These are phyloP conservation scores for Sterrhoptilus dennistouni DNA, from an alignment of 2,113 vertebrate species.

Conservation along the genomic window DNA sequence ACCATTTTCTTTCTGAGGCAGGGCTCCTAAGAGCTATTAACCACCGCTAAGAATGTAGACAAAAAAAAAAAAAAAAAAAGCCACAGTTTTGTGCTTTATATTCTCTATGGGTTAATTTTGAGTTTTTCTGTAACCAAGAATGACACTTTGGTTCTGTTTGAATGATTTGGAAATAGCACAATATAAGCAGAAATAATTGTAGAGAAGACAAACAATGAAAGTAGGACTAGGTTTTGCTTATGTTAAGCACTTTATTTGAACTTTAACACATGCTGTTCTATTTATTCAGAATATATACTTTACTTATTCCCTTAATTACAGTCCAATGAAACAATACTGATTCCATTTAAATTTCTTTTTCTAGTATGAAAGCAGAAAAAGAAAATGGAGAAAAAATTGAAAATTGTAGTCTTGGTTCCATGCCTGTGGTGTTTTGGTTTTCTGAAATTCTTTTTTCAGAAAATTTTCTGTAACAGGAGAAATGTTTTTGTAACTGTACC, in stretches of 20 bases:
- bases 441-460: too few species aligned
- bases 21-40: background rate
- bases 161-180: background rate
- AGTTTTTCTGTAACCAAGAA: background rate
- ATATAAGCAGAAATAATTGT: background rate
- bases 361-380: background rate
- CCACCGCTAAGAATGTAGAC: background rate
- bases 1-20: background rate
- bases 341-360: background rate
- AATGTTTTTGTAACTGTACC: too few species aligned
- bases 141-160: background rate
- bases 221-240: background rate
- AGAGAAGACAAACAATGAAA: background rate
- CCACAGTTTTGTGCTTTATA: background rate
- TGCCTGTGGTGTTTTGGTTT: too few species aligned
- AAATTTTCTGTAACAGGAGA: too few species aligned
- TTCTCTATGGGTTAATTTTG: background rate
- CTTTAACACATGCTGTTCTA: background rate
- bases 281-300: background rate
- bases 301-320: background rate
- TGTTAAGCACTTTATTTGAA: background rate
- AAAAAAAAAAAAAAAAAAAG: background rate
- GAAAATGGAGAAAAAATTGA: background rate
- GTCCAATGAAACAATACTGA: background rate
- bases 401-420: background rate